Evolutionary conservation across 1,140 invertebrate species (phyloP).

Genomic region (Caenorhabditis brenneri): DNA sequence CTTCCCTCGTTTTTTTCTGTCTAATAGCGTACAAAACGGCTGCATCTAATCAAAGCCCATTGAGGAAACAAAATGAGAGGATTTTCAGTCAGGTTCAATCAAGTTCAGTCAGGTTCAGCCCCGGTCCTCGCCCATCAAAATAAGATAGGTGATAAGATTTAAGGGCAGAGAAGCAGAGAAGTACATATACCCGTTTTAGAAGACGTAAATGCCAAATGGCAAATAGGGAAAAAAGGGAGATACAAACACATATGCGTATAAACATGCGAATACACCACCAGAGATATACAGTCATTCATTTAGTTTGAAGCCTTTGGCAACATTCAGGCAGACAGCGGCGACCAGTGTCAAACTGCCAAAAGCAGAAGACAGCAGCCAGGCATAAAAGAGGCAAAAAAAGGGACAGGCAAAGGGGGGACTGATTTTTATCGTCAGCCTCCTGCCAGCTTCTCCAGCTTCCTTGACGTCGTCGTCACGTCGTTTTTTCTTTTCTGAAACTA

Average conservation of each 20-base stretch:
- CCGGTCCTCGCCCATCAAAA: background rate
- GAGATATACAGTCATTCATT: slow-evolving; percentile 39
- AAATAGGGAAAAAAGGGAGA: background rate
- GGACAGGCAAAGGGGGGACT: background rate
- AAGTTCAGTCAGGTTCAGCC: slow-evolving; percentile 32
- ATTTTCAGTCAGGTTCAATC: slow-evolving; percentile 41
- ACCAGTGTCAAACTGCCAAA: slow-evolving; percentile 33
- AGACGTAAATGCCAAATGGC: slow-evolving; percentile 34
- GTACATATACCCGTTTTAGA: slow-evolving; percentile 39
- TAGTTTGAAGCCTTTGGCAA: slow-evolving; percentile 42
- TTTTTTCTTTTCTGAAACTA: slow-evolving; percentile 11
- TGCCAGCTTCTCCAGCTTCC: background rate
- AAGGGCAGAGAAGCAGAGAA: background rate
- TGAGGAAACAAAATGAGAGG: background rate
- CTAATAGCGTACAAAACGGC: no score
- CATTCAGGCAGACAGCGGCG: slow-evolving; percentile 13
- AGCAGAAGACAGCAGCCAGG: slow-evolving; percentile 27
- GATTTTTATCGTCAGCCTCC: slow-evolving; percentile 11
- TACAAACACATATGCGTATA: slow-evolving; percentile 41
- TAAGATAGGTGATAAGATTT: background rate
- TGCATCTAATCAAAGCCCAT: background rate
- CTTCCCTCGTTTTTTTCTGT: no score
- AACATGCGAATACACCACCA: slow-evolving; percentile 34
- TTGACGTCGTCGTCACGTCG: background rate
- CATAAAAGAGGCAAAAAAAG: background rate